These are phyloP conservation scores for Penaeus chinensis DNA, from an alignment of 1,140 invertebrate species.

Conservation along the genomic window DNA sequence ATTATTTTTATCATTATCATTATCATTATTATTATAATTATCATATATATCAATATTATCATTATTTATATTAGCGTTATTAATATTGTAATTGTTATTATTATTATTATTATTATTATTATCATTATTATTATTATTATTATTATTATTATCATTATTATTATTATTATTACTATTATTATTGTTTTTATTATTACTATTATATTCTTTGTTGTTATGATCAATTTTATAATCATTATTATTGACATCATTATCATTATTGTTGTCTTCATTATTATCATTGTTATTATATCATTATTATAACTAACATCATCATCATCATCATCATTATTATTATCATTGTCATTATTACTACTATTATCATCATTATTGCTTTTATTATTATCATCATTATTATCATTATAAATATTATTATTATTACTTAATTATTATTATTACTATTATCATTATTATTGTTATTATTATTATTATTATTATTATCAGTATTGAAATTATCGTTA, in stretches of 20 bases:
- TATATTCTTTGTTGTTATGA: not conserved
- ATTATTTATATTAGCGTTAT: too few species aligned
- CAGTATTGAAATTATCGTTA: not conserved
- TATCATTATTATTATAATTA: too few species aligned
- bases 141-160: conserved; percentile 10
- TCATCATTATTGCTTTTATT: not conserved
- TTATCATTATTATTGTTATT: too few species aligned
- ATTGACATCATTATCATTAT: too few species aligned
- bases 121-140: conserved; percentile 4
- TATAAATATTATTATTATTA: too few species aligned
- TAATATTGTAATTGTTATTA: not conserved
- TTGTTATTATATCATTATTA: not conserved
- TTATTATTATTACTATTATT: conserved; percentile 6
- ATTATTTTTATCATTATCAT: too few species aligned
- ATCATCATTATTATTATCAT: not conserved
- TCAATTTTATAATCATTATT: too few species aligned
- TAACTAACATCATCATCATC: not conserved
- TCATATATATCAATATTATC: too few species aligned
- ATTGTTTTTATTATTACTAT: not conserved
- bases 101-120: not conserved
- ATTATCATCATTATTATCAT: conserved; percentile 7
- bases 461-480: too few species aligned
- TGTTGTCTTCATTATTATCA: too few species aligned
- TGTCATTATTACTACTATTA: not conserved
- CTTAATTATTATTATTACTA: too few species aligned